Evolutionary conservation across 2,888 invertebrate genomes (phyloP), one percentile per base, ranked within the genome.

Genomic region (Trichacis sp.): DNA sequence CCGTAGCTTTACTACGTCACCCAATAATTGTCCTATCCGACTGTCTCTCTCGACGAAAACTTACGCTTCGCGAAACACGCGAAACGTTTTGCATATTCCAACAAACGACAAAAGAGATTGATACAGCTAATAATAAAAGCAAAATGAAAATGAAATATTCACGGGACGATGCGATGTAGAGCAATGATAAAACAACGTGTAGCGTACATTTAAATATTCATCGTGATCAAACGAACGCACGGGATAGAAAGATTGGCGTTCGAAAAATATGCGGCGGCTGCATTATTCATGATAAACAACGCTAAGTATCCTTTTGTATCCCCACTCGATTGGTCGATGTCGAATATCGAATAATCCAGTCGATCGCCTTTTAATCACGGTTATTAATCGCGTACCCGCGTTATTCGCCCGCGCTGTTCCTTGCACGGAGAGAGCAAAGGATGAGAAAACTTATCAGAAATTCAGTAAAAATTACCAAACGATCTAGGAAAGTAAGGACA

Each of bases 111-210:
- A 24, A 24, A 24, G 24, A 8, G 24, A 24, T 24, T 24, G 4
- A 24, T 24, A 24, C 24, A 5, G 24, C 24, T 24, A 8, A 24
- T 24, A 24, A 24, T 24, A 24, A 33, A 33, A 33, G 11, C 11
- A 33, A 33, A 33, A 33, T 33, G 33, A 33, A 33, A 33, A n/a
- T 11, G 9, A 33, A 33, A 33, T n/a, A 33, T 33, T 33, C 11
- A 33, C 24, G 24, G 4, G 24, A 24, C 24, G 24, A 3, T 3
- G 9, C 33, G n/a, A 33, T 33, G 33, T n/a, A n/a, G 33, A 33
- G 33, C 33, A n/a, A 33, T n/a, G 33, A 33, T 33, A 33, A 42
- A 42, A 42, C 42, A 42, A 17, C n/a, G 42, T 18, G 42, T 12
- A 15, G 42, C 6, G 38, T n/a, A 38, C 12, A 17, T 42, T 42